These are phyloP conservation scores for Erpetoichthys calabaricus DNA, from an alignment of 2,797 vertebrate genomes.

Conservation along the genomic window DNA sequence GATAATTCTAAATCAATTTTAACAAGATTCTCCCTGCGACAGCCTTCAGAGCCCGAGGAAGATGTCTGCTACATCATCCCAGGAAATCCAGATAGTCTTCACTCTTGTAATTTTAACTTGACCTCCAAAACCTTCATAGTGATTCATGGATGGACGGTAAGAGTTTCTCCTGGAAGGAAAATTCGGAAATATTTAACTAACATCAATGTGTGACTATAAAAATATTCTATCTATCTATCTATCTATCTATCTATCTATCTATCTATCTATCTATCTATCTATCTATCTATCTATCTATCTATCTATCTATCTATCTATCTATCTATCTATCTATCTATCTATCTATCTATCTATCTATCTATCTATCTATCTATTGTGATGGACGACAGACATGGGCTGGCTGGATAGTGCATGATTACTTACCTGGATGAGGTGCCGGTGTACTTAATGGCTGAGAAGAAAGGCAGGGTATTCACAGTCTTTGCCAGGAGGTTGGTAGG, in stretches of 20 bases:
- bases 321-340: too few species aligned
- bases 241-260: background rate
- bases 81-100: slow-evolving; percentile 37
- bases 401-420: too few species aligned
- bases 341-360: too few species aligned
- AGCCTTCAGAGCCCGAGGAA: slow-evolving; percentile 41
- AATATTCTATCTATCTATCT: background rate
- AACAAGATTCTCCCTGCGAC: slow-evolving; percentile 51
- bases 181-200: background rate
- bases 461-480: too few species aligned
- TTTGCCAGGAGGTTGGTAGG: too few species aligned
- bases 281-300: too few species aligned
- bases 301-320: too few species aligned
- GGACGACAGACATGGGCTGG: too few species aligned
- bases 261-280: background rate
- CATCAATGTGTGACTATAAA: background rate
- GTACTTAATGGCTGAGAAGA: too few species aligned
- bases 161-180: background rate
- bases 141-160: slow-evolving; percentile 66
- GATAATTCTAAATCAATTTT: slow-evolving; percentile 21
- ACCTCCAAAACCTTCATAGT: slow-evolving; percentile 58
- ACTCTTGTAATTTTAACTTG: slow-evolving; percentile 45
- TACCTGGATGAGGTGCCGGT: too few species aligned
- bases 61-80: slow-evolving; percentile 50
- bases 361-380: too few species aligned